A percentile compares a stretch with the other conserved stretches of the same genome.
phyloP scores from a whole-genome alignment of 64 coral and sea anemone genomes.

The Orbicella faveolata region DNA sequence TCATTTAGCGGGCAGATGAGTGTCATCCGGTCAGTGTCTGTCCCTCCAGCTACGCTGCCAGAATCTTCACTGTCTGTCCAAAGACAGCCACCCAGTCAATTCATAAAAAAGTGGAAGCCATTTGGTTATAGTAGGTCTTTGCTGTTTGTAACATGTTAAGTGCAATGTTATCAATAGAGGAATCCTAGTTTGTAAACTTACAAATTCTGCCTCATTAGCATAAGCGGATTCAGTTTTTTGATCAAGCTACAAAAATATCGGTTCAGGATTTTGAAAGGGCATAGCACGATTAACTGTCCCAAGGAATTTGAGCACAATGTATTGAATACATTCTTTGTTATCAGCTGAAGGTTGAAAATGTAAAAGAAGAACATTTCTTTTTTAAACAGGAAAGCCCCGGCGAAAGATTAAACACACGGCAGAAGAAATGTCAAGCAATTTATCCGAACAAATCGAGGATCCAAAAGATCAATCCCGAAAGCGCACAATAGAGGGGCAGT shows the following conservation, averaged over 20 bases:
- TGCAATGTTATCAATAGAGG: background rate
- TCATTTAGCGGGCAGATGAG: slow-evolving; percentile 16
- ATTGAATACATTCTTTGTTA: no score
- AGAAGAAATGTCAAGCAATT: background rate
- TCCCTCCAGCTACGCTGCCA: background rate
- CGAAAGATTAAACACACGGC: background rate
- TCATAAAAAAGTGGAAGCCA: background rate
- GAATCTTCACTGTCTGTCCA: background rate
- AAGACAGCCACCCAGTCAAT: background rate
- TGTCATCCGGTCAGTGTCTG: background rate
- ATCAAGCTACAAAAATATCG: no score
- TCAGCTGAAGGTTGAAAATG: no score
- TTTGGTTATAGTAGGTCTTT: slow-evolving; percentile 3
- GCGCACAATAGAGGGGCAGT: background rate
- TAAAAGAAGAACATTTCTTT: background rate
- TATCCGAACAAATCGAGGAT: background rate
- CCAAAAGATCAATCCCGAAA: no score
- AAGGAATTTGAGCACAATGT: no score
- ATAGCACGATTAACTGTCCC: no score
- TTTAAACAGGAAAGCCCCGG: background rate
- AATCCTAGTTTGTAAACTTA: background rate
- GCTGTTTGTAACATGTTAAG: no score
- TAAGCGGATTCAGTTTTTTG: no score
- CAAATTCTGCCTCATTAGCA: background rate
- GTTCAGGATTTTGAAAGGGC: no score